phyloP scores from a whole-genome alignment of 1,140 invertebrate genomes.

The Marisa cornuarietis region DNA sequence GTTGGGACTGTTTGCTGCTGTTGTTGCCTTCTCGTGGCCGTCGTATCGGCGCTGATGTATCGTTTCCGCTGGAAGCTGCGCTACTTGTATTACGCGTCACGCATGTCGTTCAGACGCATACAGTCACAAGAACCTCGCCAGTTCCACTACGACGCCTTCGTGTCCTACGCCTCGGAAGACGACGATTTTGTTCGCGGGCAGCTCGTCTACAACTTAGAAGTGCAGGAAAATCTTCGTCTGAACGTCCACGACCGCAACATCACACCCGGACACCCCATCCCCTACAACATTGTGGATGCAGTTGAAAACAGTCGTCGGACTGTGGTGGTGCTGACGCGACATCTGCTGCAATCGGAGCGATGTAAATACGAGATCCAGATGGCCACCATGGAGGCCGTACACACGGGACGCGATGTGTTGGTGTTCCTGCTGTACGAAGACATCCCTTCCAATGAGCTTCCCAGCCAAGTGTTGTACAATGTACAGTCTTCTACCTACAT shows the following conservation, averaged over 20 bases:
- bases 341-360: slow-evolving; percentile 75
- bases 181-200: slow-evolving; percentile 28
- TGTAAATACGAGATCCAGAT: slow-evolving; percentile 74
- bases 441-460: slow-evolving; percentile 24
- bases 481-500: slow-evolving; percentile 32
- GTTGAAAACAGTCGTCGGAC: slow-evolving; percentile 73
- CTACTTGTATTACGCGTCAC: slow-evolving; percentile 31
- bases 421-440: slow-evolving; percentile 34
- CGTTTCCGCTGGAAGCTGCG: slow-evolving; percentile 33
- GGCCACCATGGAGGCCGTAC: slow-evolving; percentile 34
- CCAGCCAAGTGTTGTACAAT: slow-evolving; percentile 27
- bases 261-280: slow-evolving; percentile 38
- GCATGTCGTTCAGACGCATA: slow-evolving; percentile 12
- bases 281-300: slow-evolving; percentile 71
- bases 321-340: slow-evolving; percentile 73
- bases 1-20: slow-evolving; percentile 5
- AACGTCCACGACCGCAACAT: slow-evolving; percentile 49
- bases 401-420: slow-evolving; percentile 32
- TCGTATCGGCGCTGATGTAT: slow-evolving; percentile 16
- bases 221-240: slow-evolving; percentile 21
- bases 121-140: not conserved
- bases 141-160: slow-evolving; percentile 41
- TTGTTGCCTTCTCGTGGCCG: slow-evolving; percentile 17
- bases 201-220: slow-evolving; percentile 30
- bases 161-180: slow-evolving; percentile 42